Evolutionary conservation across 2,888 invertebrate species (phyloP), one percentile per base, ranked within the genome.

Genomic region (Troides helena): DNA sequence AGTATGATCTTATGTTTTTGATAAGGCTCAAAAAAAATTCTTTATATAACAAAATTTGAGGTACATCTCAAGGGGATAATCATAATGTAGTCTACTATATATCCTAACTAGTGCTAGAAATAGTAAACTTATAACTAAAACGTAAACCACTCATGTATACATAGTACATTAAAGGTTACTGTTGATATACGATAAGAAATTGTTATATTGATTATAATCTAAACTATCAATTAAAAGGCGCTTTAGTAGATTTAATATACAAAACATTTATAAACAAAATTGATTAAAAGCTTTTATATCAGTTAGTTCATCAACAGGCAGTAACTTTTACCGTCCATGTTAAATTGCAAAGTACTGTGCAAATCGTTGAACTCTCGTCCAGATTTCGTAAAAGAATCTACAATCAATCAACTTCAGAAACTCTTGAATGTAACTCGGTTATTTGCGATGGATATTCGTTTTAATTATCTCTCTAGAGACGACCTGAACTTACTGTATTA

Each of bases 341-440:
- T 67, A 60, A 72, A 72, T 72, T 60, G 71, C 18, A 70, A 72
- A 71, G 62, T 69, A 63, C 72, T 70, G 72, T 72, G 61, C 65
- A 61, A 75, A 75, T 73, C 53, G 63, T 21, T 65, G 63, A 67
- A 69, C 65, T 67, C 60, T 72, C 72, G 71, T 74, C 69, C 72
- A 71, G 65, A 73, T 70, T 59, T 65, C 23, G 50, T 57, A 67
- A 66, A 69, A 65, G 21, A 61, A 64, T 69, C 39, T 7, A 53
- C 56, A 64, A 62, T 80, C 62, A 62, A 69, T 62, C 65, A 66
- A 62, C 30, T 69, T 62, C 61, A 65, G 65, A 46, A 65, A 65
- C 57, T 62, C 23, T 23, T 5, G 36, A 66, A 69, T 58, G 62
- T 39, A 61, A 66, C 30, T 62, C 36, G 56, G 17, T 30, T n/a